These are phyloP conservation scores for Rhyacophila evoluta DNA, from an alignment of 2,888 invertebrate species.

Conservation along the genomic window DNA sequence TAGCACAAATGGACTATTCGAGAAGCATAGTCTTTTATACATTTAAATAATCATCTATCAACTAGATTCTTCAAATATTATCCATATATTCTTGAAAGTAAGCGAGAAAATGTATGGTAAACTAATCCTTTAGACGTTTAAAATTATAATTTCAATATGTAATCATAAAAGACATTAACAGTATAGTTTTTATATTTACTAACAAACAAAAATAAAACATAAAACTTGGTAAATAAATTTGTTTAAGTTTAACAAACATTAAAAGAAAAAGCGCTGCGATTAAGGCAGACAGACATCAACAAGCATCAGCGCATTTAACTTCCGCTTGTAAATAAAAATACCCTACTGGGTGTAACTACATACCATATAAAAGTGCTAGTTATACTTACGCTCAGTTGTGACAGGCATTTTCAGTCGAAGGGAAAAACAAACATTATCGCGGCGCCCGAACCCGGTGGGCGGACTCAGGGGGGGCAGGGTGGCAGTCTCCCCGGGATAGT, in stretches of 20 bases:
- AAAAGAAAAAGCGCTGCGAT: background rate
- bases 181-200: no score
- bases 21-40: no score
- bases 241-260: background rate
- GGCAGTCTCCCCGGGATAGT: background rate
- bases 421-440: constrained; percentile 53
- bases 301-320: background rate
- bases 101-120: no score
- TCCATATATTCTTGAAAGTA: no score
- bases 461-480: background rate
- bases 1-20: no score
- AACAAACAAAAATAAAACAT: no score
- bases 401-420: constrained; percentile 25
- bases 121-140: no score
- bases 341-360: background rate
- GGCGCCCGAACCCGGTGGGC: constrained; percentile 38
- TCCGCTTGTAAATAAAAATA: constrained; percentile 24
- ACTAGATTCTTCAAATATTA: no score
- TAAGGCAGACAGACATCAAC: background rate
- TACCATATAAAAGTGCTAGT: background rate
- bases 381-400: background rate
- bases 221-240: no score
- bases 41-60: no score
- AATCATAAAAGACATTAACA: no score
- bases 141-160: no score